phyloP scores from a whole-genome alignment of 2,113 vertebrate species.

The Nycticryphes semicollaris region DNA sequence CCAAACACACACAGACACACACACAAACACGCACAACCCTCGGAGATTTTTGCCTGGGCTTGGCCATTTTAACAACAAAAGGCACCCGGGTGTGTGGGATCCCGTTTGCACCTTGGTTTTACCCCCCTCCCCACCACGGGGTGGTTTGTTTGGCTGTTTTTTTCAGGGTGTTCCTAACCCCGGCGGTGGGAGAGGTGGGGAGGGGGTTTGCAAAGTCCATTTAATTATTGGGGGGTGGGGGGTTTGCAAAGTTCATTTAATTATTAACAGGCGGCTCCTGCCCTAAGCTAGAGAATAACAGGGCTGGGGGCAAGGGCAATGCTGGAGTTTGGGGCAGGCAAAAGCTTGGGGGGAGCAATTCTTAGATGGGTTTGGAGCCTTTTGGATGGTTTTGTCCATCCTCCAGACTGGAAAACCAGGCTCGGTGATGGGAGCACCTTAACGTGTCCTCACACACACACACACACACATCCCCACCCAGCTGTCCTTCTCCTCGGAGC shows the following conservation, averaged over 20 bases:
- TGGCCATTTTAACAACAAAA: background rate
- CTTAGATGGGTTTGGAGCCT: rapidly evolving
- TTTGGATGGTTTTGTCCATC: background rate
- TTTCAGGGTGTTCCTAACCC: background rate
- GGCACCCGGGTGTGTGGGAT: background rate
- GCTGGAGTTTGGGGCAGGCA: rapidly evolving
- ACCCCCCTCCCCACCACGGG: too few species aligned
- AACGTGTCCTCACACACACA: too few species aligned
- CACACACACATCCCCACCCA: too few species aligned
- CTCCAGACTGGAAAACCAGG: background rate
- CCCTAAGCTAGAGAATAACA: rapidly evolving
- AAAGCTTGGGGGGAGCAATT: background rate
- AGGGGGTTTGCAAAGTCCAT: background rate
- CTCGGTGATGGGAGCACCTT: background rate
- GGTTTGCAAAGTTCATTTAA: background rate
- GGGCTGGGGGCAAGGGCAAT: background rate
- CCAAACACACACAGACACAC: background rate
- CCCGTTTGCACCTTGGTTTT: too few species aligned
- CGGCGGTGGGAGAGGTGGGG: rapidly evolving
- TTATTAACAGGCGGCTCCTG: background rate
- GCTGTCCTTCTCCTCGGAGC: background rate
- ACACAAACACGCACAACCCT: background rate
- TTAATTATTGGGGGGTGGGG: background rate
- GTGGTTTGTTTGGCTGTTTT: background rate
- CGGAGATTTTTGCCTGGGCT: background rate